Conservation (phyloP, 2,113 vertebrate genomes). For the Caretta caretta region DNA sequence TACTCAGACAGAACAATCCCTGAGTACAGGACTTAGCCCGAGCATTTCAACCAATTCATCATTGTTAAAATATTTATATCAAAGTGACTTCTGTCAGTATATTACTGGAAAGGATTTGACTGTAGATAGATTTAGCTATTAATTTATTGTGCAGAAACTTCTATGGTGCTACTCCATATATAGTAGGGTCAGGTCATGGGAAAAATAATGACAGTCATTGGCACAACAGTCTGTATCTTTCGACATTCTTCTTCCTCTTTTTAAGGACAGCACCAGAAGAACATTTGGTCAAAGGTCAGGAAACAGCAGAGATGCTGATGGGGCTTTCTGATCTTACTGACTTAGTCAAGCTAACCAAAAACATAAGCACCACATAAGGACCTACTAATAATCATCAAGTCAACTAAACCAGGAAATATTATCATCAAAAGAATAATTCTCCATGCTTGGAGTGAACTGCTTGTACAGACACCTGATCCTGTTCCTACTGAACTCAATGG, state of each 20-base stretch:
- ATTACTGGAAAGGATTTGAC: neutral
- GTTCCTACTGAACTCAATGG: neutral
- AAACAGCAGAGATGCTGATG: neutral
- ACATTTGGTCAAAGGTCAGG: conserved; percentile 47
- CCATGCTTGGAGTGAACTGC: neutral
- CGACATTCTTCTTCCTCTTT: neutral
- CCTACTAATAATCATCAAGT: neutral
- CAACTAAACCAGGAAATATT: neutral
- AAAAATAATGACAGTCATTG: neutral
- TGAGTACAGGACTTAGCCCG: neutral
- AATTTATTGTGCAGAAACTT: neutral
- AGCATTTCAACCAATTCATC: neutral
- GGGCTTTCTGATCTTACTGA: neutral
- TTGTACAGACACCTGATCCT: neutral
- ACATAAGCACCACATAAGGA: neutral
- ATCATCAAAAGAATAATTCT: neutral
- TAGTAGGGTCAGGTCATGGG: neutral
- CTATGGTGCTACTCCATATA: neutral
- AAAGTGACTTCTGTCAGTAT: neutral
- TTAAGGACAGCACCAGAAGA: conserved; percentile 15
- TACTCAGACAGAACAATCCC: neutral
- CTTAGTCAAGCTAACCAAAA: neutral
- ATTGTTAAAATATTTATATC: neutral
- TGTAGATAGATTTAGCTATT: neutral
- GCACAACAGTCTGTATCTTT: neutral